Evolutionary conservation across 2,113 vertebrate species (phyloP).

Genomic region (Anolis sagrei): DNA sequence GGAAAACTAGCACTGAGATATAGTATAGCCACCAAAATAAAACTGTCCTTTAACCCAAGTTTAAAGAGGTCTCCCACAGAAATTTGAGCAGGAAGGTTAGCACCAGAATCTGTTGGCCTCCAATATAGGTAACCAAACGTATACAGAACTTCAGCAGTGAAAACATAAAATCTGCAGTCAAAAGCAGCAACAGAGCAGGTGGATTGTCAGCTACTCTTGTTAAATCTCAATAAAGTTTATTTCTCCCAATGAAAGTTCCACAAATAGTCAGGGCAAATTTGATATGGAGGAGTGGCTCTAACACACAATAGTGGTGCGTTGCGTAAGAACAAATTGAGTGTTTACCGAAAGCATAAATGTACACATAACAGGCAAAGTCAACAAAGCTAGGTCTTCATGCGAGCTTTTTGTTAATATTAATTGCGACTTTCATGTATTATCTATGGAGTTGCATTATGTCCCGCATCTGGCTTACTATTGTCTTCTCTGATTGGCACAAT

Average conservation of each 20-base stretch:
- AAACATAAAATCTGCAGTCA: not conserved
- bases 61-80: no score
- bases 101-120: not conserved
- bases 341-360: not conserved
- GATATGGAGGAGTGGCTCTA: not conserved
- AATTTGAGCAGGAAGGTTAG: no score
- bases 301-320: not conserved
- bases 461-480: not conserved
- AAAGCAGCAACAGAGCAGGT: not conserved
- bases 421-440: not conserved
- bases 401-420: not conserved
- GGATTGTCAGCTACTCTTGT: fast-evolving
- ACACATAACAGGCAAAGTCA: no score
- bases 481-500: not conserved
- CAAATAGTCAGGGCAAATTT: not conserved
- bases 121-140: no score
- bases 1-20: no score
- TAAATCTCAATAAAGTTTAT: not conserved
- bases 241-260: not conserved
- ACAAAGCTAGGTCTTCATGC: not conserved
- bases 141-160: not conserved
- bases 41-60: no score
- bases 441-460: no score
- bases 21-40: no score
- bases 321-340: not conserved